phyloP scores from a whole-genome alignment of 1,140 invertebrate species.

The Adelges cooleyi region DNA sequence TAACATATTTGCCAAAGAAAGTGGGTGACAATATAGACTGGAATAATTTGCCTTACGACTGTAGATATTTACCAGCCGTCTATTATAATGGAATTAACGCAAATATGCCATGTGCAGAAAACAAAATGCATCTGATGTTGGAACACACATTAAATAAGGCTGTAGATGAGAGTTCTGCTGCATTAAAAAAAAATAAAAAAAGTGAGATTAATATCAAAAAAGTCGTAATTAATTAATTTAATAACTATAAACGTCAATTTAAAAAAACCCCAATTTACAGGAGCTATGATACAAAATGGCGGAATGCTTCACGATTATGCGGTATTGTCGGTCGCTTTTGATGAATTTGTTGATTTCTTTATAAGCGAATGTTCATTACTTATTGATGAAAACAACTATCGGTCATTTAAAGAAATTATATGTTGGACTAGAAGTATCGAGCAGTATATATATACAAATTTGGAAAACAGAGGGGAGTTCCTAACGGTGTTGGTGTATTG shows the following conservation, averaged over 20 bases:
- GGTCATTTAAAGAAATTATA: conserved; percentile 11
- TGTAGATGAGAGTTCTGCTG: not conserved
- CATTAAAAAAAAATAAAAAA: not conserved
- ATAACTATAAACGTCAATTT: no score
- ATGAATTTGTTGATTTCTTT: not conserved
- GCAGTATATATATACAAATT: not conserved
- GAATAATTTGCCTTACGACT: not conserved
- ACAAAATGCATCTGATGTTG: conserved; percentile 24
- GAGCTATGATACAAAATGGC: not conserved
- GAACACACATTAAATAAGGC: conserved; percentile 7
- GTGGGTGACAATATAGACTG: not conserved
- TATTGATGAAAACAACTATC: not conserved
- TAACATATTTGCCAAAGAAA: not conserved
- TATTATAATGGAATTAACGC: not conserved
- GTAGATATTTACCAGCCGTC: not conserved
- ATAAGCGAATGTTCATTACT: not conserved
- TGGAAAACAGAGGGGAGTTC: not conserved
- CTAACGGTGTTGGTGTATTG: not conserved
- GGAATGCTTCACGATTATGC: conserved; percentile 3
- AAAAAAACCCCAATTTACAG: no score
- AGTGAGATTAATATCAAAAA: not conserved
- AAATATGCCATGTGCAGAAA: not conserved
- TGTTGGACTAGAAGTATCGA: conserved; percentile 10
- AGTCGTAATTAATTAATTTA: no score
- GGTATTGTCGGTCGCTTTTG: not conserved